Base-by-base conservation (phyloP, 2,888 invertebrate genomes). In the Coronaproctus castanopsis region DNA sequence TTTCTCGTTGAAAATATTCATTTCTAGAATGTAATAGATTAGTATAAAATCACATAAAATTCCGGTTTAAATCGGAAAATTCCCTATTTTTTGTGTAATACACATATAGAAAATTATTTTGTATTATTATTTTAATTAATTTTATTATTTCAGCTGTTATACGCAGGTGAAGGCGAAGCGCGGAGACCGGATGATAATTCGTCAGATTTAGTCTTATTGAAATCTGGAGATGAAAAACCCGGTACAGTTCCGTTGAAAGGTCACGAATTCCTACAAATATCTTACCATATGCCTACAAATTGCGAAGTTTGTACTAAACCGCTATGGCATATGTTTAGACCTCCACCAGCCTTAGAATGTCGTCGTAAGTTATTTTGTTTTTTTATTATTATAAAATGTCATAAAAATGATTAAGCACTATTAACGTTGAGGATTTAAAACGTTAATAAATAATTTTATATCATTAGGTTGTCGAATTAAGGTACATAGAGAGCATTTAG, bases 301-400 rank as follows among this genome's bases (percentile, higher is more conserved):
- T 98, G 97, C 76, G 97, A 97, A 77, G 87, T 91, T 66, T 98
- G 98, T 78, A 84, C 91, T 64, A 92, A 91, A 70, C 93, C 93
- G 68, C 79, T 97, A 67, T 97, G 93, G 90, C 87, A 95, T 75
- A 87, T 97, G 84, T 87, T 98, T 75, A 85, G 93, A 69, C 97
- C 97, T 66, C 96, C 97, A 64, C 89, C 91, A 66, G 97, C 97
- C 63, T 80, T 93, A 69, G 97, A 97, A 77, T 98, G 98, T 75
- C 81, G 90, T 78, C 81, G 96, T 90, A 63, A 63, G 66, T 63
- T 36, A 36, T 36, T 36, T 36, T 14, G 36, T 36, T 36, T 36
- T 8, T 36, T 14, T n/a, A n/a, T n/a, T n/a, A n/a, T n/a, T n/a
- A n/a, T n/a, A n/a, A n/a, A n/a, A n/a, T n/a, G n/a, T n/a, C n/a